Evolutionary conservation across 1,140 invertebrate genomes (phyloP), one percentile per base, ranked within the genome.

Genomic region (Drusus annulatus): DNA sequence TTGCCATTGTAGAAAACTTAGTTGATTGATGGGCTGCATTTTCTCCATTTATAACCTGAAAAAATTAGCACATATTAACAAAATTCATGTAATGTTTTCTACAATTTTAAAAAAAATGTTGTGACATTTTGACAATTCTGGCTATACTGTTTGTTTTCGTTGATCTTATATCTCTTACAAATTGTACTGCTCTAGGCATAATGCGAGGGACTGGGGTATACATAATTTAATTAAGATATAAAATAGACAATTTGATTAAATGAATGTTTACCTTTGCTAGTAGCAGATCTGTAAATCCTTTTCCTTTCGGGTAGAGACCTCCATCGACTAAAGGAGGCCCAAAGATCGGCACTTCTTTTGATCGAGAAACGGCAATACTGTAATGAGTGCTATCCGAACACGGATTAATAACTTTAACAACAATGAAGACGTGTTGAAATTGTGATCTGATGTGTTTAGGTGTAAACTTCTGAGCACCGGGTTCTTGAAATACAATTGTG

Each of bases 381-480:
- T 98, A 98, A 84, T 94, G 93, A 1, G 95, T 96, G 85, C 95
- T 95, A 74, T 98, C 97, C 7, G 96, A 94, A 87, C 96, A 98
- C 13, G 97, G 97, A 90, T 98, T 96, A 62, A 96, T 92, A 5
- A 94, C 97, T 84, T 94, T 91, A 1, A 99, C 95, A 62, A 99
- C 93, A 84, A 99, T 96, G 87, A 99, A 99, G n/a, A 99, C 98
- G 87, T 99, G 98, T 87, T 99, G 97, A 89, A 98, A 99, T 86
- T 99, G 97, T 19, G 97, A 98, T 74, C 97, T 92, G 84, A 99
- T 98, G 85, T 95, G 95, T 81, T 95, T 94, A 36, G 97, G 97
- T 80, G 96, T 98, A 87, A 98, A 99, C 1, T 97, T 96, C 56
- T 95, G 90, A 50, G 97, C 95, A 75, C 97, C 97, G 0, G 97